phyloP scores from a whole-genome alignment of 2,888 invertebrate species.

The Scaptomyza flava region DNA sequence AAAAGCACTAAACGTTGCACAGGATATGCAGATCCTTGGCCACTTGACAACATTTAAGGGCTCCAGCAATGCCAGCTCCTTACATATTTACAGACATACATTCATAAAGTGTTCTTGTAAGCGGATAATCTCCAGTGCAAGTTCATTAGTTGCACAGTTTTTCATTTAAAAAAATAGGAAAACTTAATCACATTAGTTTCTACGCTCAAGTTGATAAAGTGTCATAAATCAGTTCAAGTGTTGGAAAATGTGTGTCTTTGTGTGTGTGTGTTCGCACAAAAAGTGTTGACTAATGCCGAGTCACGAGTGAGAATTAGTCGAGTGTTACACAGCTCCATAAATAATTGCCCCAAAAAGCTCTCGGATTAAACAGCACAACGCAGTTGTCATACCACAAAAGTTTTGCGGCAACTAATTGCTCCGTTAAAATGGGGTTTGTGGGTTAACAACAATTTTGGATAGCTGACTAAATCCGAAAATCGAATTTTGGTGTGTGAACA shows the following conservation, averaged over 20 bases:
- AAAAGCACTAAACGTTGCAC: constrained; percentile 24
- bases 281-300: constrained; percentile 59
- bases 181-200: constrained; percentile 53
- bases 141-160: constrained; percentile 28
- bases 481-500: constrained; percentile 15
- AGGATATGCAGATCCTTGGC: constrained; percentile 22
- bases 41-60: constrained; percentile 20
- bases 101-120: background rate
- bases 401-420: constrained; percentile 64
- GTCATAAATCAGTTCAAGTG: constrained; percentile 66
- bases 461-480: constrained; percentile 21
- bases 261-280: constrained; percentile 12
- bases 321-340: constrained; percentile 53
- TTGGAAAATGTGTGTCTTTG: constrained; percentile 46
- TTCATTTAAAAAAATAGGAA: constrained; percentile 31
- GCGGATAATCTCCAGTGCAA: constrained; percentile 8
- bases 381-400: constrained; percentile 41
- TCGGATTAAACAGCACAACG: constrained; percentile 57
- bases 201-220: constrained; percentile 42
- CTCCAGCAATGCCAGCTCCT: background rate
- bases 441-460: constrained; percentile 30
- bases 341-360: constrained; percentile 65
- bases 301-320: constrained; percentile 47
- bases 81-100: background rate
- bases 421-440: constrained; percentile 51